Conservation (phyloP, 2,888 invertebrate genomes). For the Pollenia angustigena region DNA sequence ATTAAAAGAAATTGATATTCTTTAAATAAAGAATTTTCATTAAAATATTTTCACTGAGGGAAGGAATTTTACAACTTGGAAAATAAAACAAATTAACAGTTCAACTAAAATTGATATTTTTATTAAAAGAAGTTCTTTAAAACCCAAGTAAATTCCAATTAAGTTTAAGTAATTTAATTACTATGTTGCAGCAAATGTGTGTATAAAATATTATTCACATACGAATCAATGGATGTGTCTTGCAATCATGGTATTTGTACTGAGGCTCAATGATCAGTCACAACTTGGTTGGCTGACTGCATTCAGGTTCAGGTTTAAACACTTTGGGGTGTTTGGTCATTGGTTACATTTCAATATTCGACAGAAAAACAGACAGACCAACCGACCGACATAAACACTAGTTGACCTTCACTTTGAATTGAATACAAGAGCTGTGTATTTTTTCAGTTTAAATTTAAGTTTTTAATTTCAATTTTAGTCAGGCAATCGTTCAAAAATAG, state of each 20-base stretch:
- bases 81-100: too few species aligned
- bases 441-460: conserved; percentile 34
- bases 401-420: conserved; percentile 73
- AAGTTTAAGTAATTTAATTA: conserved; percentile 17
- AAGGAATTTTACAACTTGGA: too few species aligned
- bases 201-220: not conserved
- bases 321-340: not conserved
- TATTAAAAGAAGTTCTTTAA: conserved; percentile 4
- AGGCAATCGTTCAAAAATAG: conserved; percentile 31
- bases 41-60: too few species aligned
- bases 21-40: too few species aligned
- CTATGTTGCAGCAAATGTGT: not conserved
- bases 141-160: not conserved
- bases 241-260: conserved; percentile 4
- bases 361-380: not conserved
- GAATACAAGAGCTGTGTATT: conserved; percentile 54
- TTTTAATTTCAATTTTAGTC: conserved; percentile 34
- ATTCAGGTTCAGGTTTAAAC: conserved; percentile 60
- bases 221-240: not conserved
- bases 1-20: conserved; percentile 6
- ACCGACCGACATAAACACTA: conserved; percentile 19
- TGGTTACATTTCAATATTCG: conserved; percentile 59
- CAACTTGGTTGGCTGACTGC: conserved; percentile 42
- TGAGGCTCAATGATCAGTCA: conserved; percentile 47
- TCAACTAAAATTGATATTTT: too few species aligned